Base-by-base conservation (phyloP, 2,113 vertebrate species). In the Macrotus californicus region DNA sequence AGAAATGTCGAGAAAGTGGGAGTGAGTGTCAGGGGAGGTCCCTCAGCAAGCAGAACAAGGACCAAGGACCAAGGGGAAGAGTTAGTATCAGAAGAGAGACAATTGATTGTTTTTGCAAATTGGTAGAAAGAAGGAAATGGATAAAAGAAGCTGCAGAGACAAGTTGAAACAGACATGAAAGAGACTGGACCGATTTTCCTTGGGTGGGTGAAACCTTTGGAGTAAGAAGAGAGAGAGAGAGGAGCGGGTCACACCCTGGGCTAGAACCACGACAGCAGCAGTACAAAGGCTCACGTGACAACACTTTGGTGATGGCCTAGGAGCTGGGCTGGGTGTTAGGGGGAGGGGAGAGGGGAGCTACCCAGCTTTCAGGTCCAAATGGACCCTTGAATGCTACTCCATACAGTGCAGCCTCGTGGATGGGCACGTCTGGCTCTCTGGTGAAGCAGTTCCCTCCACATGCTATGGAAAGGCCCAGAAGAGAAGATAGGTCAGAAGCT, bases 1-100 rank as follows among this genome's bases (percentile, higher is more conserved):
- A 85, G 96, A 50, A 50, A 92, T 81, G 66, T 69, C 76, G 72
- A 95, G 50, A 96, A 56, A 93, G 77, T 39, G 41, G 36, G 31
- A 95, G 81, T 77, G 67, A 48, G 2, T 14, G 48, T 77, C 39
- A 50, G 34, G 64, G 34, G 66, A 69, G 61, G 48, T 82, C 46
- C 72, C 73, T 89, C 31, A 54, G 54, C 73, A 19, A 79, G 39
- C 10, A 54, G 34, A 87, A 87, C 21, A 89, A 73, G 31, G 54
- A 72, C 10, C 43, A 76, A 8, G 66, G 46, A 48, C 41, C 48
- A 7, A 36, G 43, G 59, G 7, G 19, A 81, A 75, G 69, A 85
- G 39, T 70, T 80, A 0, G 1, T 41, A 54, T 64, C 43, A 66
- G 59, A 61, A 70, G 39, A 94, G 48, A 86, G 61, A 46, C 26